A percentile compares a stretch with the other conserved stretches of the same genome.
phyloP scores from a whole-genome alignment of 1,140 invertebrate species.

The Danaus melanippus region DNA sequence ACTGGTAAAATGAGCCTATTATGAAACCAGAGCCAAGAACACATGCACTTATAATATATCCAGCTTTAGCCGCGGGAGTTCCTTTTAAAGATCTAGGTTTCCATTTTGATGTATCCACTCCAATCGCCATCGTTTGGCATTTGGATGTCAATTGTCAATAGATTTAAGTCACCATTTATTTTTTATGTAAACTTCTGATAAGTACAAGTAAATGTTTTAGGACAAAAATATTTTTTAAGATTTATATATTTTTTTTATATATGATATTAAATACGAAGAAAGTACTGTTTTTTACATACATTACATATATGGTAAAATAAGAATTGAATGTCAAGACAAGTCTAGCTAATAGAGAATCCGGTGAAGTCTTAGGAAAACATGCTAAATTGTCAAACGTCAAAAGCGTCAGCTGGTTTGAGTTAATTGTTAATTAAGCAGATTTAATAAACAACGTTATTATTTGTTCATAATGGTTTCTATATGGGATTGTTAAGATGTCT shows the following conservation, averaged over 20 bases:
- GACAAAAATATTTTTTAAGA: not conserved
- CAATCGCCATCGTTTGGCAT: constrained; percentile 53
- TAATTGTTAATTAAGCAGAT: too few relatives aligned
- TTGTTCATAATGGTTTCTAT: too few relatives aligned
- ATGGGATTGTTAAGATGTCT: constrained; percentile 9
- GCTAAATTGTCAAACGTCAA: too few relatives aligned
- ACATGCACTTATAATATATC: constrained; percentile 55
- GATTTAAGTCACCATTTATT: constrained; percentile 4
- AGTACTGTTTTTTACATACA: not conserved
- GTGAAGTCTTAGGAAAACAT: too few relatives aligned
- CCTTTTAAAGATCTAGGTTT: constrained; percentile 72
- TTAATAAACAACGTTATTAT: too few relatives aligned
- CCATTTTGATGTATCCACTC: constrained; percentile 59
- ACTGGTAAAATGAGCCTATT: constrained; percentile 48
- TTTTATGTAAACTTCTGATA: too few relatives aligned
- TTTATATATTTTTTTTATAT: not conserved
- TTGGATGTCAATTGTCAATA: constrained; percentile 8
- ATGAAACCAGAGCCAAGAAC: constrained; percentile 42
- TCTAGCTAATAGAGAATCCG: too few relatives aligned
- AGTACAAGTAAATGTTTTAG: not conserved
- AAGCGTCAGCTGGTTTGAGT: too few relatives aligned
- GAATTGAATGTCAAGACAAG: too few relatives aligned
- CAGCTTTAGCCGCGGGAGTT: constrained; percentile 60
- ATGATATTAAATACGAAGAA: not conserved
- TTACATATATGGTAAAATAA: not conserved